Conservation (phyloP, 2,888 invertebrate species). For the Malacosoma neustria region DNA sequence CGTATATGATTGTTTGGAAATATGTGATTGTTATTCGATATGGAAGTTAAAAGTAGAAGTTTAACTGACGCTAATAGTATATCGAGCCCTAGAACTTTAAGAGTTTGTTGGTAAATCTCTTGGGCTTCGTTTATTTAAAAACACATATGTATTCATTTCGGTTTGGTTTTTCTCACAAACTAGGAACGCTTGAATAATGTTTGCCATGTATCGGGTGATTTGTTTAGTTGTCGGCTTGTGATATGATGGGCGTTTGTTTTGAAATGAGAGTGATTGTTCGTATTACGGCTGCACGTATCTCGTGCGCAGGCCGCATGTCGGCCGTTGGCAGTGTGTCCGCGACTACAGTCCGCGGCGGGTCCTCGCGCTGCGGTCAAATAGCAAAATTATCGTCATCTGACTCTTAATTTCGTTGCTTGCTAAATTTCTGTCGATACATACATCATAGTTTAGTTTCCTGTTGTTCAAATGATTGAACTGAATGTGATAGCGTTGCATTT, state of each 20-base stretch:
- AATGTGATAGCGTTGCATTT: neutral
- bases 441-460: neutral
- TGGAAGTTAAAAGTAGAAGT: conserved; percentile 29
- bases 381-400: conserved; percentile 8
- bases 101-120: conserved; percentile 34
- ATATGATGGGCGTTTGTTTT: conserved; percentile 32
- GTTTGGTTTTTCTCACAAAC: conserved; percentile 21
- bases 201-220: conserved; percentile 31
- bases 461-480: neutral
- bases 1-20: too few species aligned
- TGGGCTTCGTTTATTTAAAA: neutral
- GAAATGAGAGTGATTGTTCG: conserved; percentile 39
- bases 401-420: neutral
- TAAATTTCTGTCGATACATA: neutral
- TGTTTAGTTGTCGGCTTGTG: conserved; percentile 38
- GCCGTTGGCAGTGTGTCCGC: conserved; percentile 50
- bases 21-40: too few species aligned
- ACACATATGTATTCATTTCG: conserved; percentile 9
- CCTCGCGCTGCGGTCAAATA: conserved; percentile 25
- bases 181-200: too few species aligned
- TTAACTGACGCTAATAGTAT: conserved; percentile 17
- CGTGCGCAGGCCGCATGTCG: conserved; percentile 36
- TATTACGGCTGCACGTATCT: conserved; percentile 38
- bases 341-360: conserved; percentile 49
- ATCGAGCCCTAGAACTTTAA: conserved; percentile 19